phyloP scores from a whole-genome alignment of 2,888 invertebrate species.

The Stenotaenia linearis region DNA sequence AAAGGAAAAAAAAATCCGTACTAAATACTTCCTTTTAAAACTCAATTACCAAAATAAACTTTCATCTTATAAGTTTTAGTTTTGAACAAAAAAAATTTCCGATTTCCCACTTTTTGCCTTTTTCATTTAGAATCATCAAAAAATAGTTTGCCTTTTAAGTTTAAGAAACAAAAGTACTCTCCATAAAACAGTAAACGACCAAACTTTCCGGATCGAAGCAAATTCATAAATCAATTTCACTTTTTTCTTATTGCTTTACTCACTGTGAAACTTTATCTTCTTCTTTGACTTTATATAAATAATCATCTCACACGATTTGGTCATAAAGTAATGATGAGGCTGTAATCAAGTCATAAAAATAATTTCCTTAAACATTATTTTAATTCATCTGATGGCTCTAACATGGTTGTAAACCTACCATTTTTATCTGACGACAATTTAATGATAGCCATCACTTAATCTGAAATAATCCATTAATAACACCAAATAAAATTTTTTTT shows the following conservation, averaged over 20 bases:
- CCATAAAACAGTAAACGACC: no score
- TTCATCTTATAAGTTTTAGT: no score
- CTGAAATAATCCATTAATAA: not conserved
- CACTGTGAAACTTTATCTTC: not conserved
- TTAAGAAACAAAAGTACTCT: not conserved
- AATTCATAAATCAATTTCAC: not conserved
- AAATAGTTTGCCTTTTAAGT: no score
- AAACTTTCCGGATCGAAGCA: not conserved
- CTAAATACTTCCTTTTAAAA: not conserved
- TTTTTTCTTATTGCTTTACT: not conserved
- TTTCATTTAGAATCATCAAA: no score
- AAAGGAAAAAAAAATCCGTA: not conserved
- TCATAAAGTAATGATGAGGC: not conserved
- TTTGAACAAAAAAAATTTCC: no score
- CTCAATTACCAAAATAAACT: not conserved
- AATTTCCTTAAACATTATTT: constrained; percentile 9
- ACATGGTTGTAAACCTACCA: not conserved
- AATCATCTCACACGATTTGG: not conserved
- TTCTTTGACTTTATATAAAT: not conserved
- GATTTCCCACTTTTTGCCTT: no score
- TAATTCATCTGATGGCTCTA: not conserved
- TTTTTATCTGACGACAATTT: not conserved
- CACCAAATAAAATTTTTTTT: not conserved
- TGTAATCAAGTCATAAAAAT: constrained; percentile 4
- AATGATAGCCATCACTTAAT: not conserved